phyloP scores from a whole-genome alignment of 1,140 invertebrate species.

The Centruroides sculpturatus region DNA sequence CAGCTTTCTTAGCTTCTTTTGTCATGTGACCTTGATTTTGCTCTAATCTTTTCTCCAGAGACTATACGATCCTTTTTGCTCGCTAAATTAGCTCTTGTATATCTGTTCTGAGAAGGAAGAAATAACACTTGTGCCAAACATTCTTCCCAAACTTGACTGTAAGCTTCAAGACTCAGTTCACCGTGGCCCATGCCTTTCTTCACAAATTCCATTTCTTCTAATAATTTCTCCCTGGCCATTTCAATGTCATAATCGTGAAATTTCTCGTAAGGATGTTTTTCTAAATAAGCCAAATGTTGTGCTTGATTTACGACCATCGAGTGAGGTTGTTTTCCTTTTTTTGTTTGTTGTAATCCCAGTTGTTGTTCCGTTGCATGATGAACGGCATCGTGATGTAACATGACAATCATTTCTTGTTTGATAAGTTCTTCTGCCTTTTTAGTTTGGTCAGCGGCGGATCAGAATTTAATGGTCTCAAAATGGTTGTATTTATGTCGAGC shows the following conservation, averaged over 20 bases:
- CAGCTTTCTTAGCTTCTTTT: slow-evolving; percentile 84
- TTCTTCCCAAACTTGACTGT: slow-evolving; percentile 94
- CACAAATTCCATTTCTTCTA: no score
- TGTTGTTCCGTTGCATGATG: no score
- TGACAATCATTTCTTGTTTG: no score
- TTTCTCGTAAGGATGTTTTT: no score
- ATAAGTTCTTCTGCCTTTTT: slow-evolving; percentile 86
- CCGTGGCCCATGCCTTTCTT: no score
- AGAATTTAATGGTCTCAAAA: slow-evolving; percentile 49
- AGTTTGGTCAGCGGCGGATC: slow-evolving; percentile 66
- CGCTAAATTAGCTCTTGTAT: slow-evolving; percentile 82
- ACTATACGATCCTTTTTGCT: slow-evolving; percentile 91
- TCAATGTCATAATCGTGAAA: no score
- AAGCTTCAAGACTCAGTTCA: slow-evolving; percentile 75
- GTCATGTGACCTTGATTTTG: slow-evolving; percentile 88
- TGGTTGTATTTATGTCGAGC: slow-evolving; percentile 63
- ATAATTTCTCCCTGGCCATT: no score
- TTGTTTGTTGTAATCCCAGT: no score
- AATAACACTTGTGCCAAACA: slow-evolving; percentile 77
- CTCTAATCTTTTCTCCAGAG: slow-evolving; percentile 78
- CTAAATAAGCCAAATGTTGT: no score
- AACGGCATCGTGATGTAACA: no score
- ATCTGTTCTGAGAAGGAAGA: slow-evolving; percentile 72
- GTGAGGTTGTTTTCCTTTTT: no score
- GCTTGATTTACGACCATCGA: no score